Evolutionary conservation across 2,797 vertebrate genomes (phyloP), one percentile per base, ranked within the genome.

Genomic region (Selene dorsalis): DNA sequence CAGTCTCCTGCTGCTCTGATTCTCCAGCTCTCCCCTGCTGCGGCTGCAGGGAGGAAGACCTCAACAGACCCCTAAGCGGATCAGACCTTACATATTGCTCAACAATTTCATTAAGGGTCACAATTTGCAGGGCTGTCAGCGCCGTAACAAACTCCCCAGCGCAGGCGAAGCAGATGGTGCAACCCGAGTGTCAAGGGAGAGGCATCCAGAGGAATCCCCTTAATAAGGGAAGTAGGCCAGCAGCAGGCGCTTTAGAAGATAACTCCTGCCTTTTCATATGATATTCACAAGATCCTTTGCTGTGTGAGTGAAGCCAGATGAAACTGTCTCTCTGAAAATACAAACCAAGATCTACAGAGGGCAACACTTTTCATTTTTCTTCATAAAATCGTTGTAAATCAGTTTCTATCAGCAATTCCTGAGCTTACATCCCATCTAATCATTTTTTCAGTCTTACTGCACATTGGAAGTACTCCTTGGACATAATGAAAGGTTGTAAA

Each of bases 51-150:
- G 45, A 69, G 69, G 79, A 65, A 84, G 84, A 73, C 78, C 86
- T 84, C 70, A 16, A 20, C 68, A 58, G 63, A 43, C 70, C 81
- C 58, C 53, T 86, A 90, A 89, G 88, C 70, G 67, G 87, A 91
- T 93, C 85, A 87, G 82, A 75, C 75, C 84, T 71, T 82, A 86
- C 88, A 88, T 86, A 89, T 91, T 80, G 86, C 82, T 75, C 65
- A 80, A 87, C 88, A 91, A 89, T 92, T 93, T 91, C 85, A 90
- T 92, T 92, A 91, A 72, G 86, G 77, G 85, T 87, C 87, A 85
- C 85, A 87, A 89, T 89, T 88, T 52, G 17, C 84, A 50, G 69
- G 70, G 73, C 84, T 89, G 87, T 90, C 82, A 48, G 82, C 13
- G 20, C 73, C 64, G 52, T 88, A 84, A 89, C 90, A 86, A 92